Evolutionary conservation across 2,113 vertebrate genomes (phyloP), one percentile per base, ranked within the genome.

Genomic region (Oreotrochilus melanogaster): DNA sequence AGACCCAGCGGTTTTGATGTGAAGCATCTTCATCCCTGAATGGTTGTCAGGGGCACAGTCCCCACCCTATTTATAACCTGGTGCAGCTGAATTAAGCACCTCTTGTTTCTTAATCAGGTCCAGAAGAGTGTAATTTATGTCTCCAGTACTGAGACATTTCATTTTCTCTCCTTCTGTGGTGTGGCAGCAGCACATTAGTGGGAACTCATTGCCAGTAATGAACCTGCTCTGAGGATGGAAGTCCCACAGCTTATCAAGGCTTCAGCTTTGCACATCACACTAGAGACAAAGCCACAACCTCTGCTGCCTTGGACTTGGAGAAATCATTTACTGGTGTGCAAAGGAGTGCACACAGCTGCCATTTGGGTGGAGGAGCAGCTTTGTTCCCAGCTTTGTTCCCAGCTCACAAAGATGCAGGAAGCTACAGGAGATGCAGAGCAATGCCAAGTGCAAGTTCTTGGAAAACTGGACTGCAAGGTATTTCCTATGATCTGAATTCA

Each of bases 331-430:
- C 24, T 51, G 23, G 57, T 8, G 18, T 23, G 1, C 61, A 71
- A 16, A 8, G 8, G 57, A 31, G 22, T 1, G 7, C 4, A 28
- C 2, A 2, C 11, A 47, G 19, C 62, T 67, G 60, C 51, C 35
- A 6, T 31, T 11, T 4, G 7, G 78, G 65, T 11, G 50, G 1
- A 28, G 53, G 48, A 21, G 76, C 57, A 64, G 76, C 47, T 27
- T 53, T 54, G 57, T 5, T 7, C 35, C 35, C 57, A 64, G 76
- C 47, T 27, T 53, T 50, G 57, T 5, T 7, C 64, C n/a, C 45
- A 47, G 45, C 71, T 67, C 58, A 0, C 70, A 28, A 2, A 0
- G 4, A 8, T 12, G 8, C 54, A 45, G 1, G 0, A 28, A 56
- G 64, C 31, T 15, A 33, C 27, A 3, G 0, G 22, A 53, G 81